Evolutionary conservation across 1,140 invertebrate species (phyloP).

Genomic region (Heliconius hewitsoni): DNA sequence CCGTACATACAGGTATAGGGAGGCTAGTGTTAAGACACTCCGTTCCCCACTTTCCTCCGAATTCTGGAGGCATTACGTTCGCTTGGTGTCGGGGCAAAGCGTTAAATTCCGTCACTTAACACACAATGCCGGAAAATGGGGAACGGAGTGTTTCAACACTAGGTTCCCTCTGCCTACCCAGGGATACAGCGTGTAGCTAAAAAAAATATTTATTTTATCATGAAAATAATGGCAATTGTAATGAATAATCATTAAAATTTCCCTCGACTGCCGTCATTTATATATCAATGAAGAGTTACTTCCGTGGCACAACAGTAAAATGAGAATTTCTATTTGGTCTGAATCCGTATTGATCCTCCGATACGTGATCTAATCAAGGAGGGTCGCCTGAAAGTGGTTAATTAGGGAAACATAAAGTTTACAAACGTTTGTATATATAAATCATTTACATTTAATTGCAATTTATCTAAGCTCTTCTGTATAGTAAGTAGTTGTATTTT

Average conservation of each 20-base stretch:
- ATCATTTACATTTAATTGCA: neutral
- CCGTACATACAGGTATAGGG: no score
- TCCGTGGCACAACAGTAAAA: constrained; percentile 53
- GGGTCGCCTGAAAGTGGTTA: constrained; percentile 66
- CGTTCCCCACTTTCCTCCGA: no score
- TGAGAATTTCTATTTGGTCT: constrained; percentile 10
- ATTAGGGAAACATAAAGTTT: constrained; percentile 74
- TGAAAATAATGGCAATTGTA: neutral
- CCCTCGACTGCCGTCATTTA: neutral
- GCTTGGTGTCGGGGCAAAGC: no score
- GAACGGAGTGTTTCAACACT: no score
- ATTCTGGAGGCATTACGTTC: no score
- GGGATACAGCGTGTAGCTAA: no score
- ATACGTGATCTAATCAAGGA: constrained; percentile 72
- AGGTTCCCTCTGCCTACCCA: no score
- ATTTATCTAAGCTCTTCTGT: neutral
- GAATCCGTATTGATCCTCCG: constrained; percentile 29
- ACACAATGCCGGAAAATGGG: no score
- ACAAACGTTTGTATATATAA: constrained; percentile 33
- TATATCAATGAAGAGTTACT: constrained; percentile 15
- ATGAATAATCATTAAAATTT: neutral
- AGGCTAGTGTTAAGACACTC: no score
- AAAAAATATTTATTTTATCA: no score
- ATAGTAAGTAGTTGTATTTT: no score
- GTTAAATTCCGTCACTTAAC: no score